Base-by-base conservation (phyloP, 2,113 vertebrate species). In the Sakesphorus luctuosus region DNA sequence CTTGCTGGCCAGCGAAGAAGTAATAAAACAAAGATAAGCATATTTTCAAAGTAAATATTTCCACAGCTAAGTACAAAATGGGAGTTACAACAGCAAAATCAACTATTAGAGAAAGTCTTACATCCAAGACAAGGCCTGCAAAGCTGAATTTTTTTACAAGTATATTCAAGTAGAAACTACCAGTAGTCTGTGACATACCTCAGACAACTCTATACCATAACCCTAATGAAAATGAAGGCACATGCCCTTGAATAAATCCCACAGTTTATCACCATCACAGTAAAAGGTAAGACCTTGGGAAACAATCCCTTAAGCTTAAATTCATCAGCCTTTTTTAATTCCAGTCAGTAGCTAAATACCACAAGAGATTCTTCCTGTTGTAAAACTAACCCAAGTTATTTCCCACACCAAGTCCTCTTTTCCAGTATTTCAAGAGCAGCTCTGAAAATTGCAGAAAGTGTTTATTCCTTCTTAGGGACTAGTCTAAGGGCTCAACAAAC, bases 21-120 rank as follows among this genome's bases (percentile, higher is more conserved):
- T 40, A 90, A 88, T 84, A 90, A 92, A 94, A 77, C 65, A 67
- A 74, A 80, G 29, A 59, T 36, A 92, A 84, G 21, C 24, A 74
- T 44, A 62, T 11, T 92, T 93, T 85, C 43, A 95, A 88, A 85
- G 33, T 40, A 74, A 77, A 67, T 86, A 94, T 80, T 91, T 72
- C 67, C n/a, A 59, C 18, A 83, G 29, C 79, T 44, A 84, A 83
- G 49, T 66, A 80, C 19, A 88, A 95, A 88, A 43, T 33, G 9
- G 63, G 85, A 95, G 74, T 71, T 94, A 94, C 65, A 92, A 61
- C 44, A 49, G 52, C 26, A 85, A 61, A 74, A 84, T 65, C 72
- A 93, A 49, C 52, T 63, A 49, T 36, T 68, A 75, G 61, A 71
- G 33, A 50, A 77, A 79, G 59, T 8, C 44, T 93, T 94, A 67